These are phyloP conservation scores for pig (Sus scrofa) DNA, from an alignment of 2,113 vertebrate species.

Conservation along the genomic window T2T-Sscrofa CM000813.6:109223001-109223500, in stretches of 20 bases:
- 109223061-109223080: background rate
- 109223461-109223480: background rate
- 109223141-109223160: constrained; percentile 10
- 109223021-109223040: background rate
- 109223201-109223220: background rate
- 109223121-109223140: background rate
- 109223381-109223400: background rate
- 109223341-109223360: background rate
- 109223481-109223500: background rate
- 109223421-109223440: background rate
- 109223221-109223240: background rate
- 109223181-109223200: background rate
- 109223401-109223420: background rate
- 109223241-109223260: background rate
- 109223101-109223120: background rate
- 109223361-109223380: background rate
- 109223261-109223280: background rate
- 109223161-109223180: background rate
- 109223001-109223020: background rate
- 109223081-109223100: background rate
- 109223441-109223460: background rate
- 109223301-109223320: background rate
- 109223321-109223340: background rate
- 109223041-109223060: background rate
- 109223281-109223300: background rate